Evolutionary conservation across 2,797 vertebrate genomes (phyloP), one percentile per base, ranked within the genome.

Genomic region (Poeciliopsis infans): DNA sequence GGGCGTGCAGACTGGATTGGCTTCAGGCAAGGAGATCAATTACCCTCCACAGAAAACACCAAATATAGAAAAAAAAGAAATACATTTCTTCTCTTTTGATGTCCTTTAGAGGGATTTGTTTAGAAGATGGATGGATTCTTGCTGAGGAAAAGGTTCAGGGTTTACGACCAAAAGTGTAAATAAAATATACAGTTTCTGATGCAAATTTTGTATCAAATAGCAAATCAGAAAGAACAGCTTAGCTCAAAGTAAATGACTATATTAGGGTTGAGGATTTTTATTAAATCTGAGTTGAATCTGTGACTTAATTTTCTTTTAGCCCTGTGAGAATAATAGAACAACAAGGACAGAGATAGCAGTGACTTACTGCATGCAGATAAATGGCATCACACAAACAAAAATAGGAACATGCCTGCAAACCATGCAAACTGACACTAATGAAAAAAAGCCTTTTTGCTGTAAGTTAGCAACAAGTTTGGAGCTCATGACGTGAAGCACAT

Each of bases 21-120:
- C 92, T 90, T 75, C 82, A 78, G 89, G 87, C 79, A 25, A 13
- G 75, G 83, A 77, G 81, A 86, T 87, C 84, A 79, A 77, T 86
- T 85, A 77, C 83, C 83, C 86, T 85, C 53, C 72, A 16, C 59
- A 39, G 75, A 80, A 72, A 75, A 78, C 66, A 36, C 64, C 39
- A 43, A 77, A 75, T 23, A 49, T 49, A 49, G 73, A 68, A 7
- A 8, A 7, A 41, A 41, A 41, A 39, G 5, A 39, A 41, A 41
- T 41, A 41, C 1, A 41, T 0, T 41, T 75, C 79, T 36, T 74
- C 80, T 31, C 45, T 75, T 72, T 71, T 64, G 18, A 68, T 66
- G 73, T 12, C 8, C 79, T 83, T 83, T 20, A 77, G 59, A 88
- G 82, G 74, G 79, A 83, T 88, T 91, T 55, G 87, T 91, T 92